phyloP scores from a whole-genome alignment of 92 coral and sea anemone species.

The Epizoanthus illoricatus region DNA sequence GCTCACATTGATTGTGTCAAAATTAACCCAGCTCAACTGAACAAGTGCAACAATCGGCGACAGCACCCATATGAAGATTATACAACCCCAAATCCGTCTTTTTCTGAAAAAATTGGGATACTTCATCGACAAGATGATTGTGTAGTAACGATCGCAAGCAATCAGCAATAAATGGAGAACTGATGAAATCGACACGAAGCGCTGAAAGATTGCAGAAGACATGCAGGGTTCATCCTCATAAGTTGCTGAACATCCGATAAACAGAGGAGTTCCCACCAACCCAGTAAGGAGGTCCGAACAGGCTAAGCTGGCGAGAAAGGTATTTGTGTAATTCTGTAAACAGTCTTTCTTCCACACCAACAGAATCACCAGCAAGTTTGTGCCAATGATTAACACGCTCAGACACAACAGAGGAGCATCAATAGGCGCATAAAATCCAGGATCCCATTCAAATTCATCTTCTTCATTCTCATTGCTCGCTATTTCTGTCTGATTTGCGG shows the following conservation, averaged over 20 bases:
- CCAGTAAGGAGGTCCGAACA: conserved; percentile 80
- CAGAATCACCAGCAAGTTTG: conserved; percentile 56
- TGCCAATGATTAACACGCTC: conserved; percentile 43
- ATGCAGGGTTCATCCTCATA: conserved; percentile 41
- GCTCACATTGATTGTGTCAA: background rate
- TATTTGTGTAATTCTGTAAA: conserved; percentile 61
- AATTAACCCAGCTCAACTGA: conserved; percentile 61
- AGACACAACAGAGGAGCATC: conserved; percentile 51
- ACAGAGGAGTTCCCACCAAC: conserved; percentile 73
- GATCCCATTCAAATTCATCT: background rate
- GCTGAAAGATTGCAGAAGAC: conserved; percentile 47
- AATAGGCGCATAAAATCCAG: conserved; percentile 43
- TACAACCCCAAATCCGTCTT: conserved; percentile 38
- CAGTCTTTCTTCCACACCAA: conserved; percentile 58
- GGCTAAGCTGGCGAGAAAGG: conserved; percentile 73
- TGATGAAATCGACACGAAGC: conserved; percentile 80
- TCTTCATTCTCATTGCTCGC: background rate
- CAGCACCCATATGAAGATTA: conserved; percentile 44
- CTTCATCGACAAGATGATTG: conserved; percentile 71
- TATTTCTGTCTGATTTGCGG: background rate
- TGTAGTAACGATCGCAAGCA: conserved; percentile 81
- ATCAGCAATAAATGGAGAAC: conserved; percentile 77
- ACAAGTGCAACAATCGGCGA: conserved; percentile 42
- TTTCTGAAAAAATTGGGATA: conserved; percentile 54
- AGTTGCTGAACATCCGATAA: conserved; percentile 59